These are phyloP conservation scores for Prosopocoilus inquinatus DNA, from an alignment of 2,888 invertebrate genomes.

Conservation along the genomic window DNA sequence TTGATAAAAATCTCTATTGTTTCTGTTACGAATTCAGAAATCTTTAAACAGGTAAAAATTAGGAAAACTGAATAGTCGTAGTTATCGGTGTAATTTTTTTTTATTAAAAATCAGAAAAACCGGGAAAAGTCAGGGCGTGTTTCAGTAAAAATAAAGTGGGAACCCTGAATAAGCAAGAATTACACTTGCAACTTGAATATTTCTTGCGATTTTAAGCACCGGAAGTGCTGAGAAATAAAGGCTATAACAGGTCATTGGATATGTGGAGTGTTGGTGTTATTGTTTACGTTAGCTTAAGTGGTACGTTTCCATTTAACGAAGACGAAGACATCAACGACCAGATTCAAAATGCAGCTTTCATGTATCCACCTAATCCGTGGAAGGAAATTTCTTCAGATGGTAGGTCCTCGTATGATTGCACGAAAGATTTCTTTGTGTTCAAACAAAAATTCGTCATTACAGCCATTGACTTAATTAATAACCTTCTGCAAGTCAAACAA, in stretches of 20 bases:
- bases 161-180: too few relatives aligned
- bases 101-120: too few relatives aligned
- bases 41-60: too few relatives aligned
- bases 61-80: too few relatives aligned
- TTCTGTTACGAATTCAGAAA: too few relatives aligned
- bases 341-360: slow-evolving; percentile 99
- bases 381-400: slow-evolving; percentile 91
- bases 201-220: slow-evolving; percentile 68
- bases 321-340: slow-evolving; percentile 99
- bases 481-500: slow-evolving; percentile 94
- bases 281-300: slow-evolving; percentile 96
- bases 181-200: too few relatives aligned
- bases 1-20: too few relatives aligned
- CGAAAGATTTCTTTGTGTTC: slow-evolving; percentile 3
- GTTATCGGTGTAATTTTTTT: too few relatives aligned
- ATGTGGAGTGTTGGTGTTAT: slow-evolving; percentile 99
- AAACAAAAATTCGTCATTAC: slow-evolving; percentile 43
- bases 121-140: too few relatives aligned
- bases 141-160: too few relatives aligned
- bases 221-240: slow-evolving; percentile 96
- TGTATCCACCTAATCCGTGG: slow-evolving; percentile 99
- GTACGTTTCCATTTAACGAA: slow-evolving; percentile 99
- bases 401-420: too few relatives aligned
- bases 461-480: slow-evolving; percentile 98
- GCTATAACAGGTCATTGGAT: slow-evolving; percentile 97